These are phyloP conservation scores for Florisuga fusca DNA, from an alignment of 2,797 vertebrate species.

Conservation along the genomic window DNA sequence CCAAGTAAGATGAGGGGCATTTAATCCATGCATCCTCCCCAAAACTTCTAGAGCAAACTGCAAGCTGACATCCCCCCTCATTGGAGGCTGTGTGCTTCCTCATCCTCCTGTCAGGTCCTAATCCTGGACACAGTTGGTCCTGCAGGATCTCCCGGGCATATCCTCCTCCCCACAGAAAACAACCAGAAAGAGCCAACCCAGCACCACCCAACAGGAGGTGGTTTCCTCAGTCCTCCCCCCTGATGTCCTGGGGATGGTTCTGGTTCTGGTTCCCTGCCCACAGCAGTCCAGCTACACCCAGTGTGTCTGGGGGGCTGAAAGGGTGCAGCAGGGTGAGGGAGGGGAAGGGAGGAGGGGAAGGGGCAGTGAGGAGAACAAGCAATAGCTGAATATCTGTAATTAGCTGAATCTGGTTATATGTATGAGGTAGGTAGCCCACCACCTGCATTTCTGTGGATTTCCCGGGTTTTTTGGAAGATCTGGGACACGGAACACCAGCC, in stretches of 20 bases:
- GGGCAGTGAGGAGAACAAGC: background rate
- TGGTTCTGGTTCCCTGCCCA: rapidly evolving
- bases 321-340: too few relatives aligned
- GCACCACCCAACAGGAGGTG: too few relatives aligned
- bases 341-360: background rate
- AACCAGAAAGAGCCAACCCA: too few relatives aligned
- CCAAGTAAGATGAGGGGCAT: background rate
- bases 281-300: background rate
- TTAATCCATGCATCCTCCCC: background rate
- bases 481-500: background rate
- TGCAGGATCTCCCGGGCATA: background rate
- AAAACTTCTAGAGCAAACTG: background rate
- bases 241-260: rapidly evolving
- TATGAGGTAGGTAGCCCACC: rapidly evolving
- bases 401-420: rapidly evolving
- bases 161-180: background rate
- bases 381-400: background rate
- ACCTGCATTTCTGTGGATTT: background rate
- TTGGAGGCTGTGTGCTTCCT: background rate
- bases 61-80: background rate
- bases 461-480: rapidly evolving
- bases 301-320: rapidly evolving
- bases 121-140: background rate
- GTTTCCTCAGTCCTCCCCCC: too few relatives aligned
- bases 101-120: background rate